phyloP scores from a whole-genome alignment of 2,888 invertebrate genomes.

The Pyrocoelia pectoralis region DNA sequence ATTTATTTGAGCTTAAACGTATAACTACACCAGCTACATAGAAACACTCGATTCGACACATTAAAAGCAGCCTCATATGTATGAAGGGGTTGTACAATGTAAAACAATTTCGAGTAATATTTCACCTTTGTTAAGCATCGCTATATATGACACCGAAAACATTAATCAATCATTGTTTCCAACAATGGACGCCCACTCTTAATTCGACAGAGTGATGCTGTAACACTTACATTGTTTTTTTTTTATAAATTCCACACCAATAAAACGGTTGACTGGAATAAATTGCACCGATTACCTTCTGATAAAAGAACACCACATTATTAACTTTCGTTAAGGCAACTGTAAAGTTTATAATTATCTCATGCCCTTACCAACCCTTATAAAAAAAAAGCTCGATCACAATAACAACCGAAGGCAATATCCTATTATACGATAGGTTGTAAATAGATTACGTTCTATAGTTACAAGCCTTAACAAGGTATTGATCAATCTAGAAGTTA shows the following conservation, averaged over 20 bases:
- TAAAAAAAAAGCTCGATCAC: no score
- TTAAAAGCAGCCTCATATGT: conserved; percentile 1
- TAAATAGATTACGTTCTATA: conserved; percentile 37
- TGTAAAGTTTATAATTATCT: no score
- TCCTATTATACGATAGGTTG: conserved; percentile 21
- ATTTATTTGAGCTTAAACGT: conserved; percentile 1
- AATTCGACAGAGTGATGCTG: neutral
- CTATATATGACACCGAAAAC: neutral
- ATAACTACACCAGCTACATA: neutral
- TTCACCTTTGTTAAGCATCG: neutral
- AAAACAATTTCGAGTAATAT: neutral
- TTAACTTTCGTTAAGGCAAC: no score
- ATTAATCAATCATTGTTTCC: neutral
- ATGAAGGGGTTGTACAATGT: neutral
- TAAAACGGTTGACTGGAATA: no score
- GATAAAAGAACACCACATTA: no score
- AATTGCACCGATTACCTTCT: no score
- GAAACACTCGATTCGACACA: neutral
- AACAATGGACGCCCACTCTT: neutral
- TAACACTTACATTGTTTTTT: neutral
- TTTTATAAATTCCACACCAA: no score
- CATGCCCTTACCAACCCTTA: no score
- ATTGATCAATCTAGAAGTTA: conserved; percentile 39
- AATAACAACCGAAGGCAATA: no score
- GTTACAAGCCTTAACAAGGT: conserved; percentile 38